Percentiles rank a stretch among this genome's conserved stretches.
These are phyloP conservation scores for Alosa alosa DNA, from an alignment of 2,113 vertebrate species.

Conservation along the genomic window DNA sequence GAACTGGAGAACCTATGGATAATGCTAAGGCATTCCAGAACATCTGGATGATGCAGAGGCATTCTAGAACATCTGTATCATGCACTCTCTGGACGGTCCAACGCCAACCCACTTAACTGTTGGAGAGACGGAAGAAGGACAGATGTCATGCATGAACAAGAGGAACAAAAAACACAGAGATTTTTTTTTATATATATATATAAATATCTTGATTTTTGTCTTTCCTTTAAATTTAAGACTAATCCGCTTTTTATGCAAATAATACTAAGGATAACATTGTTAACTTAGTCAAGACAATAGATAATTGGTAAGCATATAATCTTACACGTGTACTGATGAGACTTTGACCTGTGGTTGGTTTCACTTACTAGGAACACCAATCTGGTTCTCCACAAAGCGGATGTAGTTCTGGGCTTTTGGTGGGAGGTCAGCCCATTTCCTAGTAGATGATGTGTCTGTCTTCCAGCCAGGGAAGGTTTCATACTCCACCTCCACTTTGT, in stretches of 20 bases:
- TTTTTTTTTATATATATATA: not conserved
- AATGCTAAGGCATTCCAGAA: not conserved
- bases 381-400: slow-evolving; percentile 92
- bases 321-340: not conserved
- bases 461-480: slow-evolving; percentile 98
- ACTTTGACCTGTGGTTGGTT: not conserved
- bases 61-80: slow-evolving; percentile 94
- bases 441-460: slow-evolving; percentile 83
- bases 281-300: not conserved
- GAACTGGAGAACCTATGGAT: slow-evolving; percentile 1
- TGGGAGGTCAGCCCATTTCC: slow-evolving; percentile 94
- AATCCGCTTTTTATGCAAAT: not conserved
- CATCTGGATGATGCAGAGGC: not conserved
- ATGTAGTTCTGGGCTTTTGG: slow-evolving; percentile 93
- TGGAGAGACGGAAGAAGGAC: slow-evolving; percentile 41
- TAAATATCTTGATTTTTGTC: not conserved
- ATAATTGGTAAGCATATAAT: not conserved
- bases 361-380: slow-evolving; percentile 86
- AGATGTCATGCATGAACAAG: slow-evolving; percentile 1
- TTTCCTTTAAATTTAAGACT: not conserved
- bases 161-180: not conserved
- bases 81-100: slow-evolving; percentile 95
- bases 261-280: not conserved
- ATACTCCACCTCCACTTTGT: slow-evolving; percentile 95
- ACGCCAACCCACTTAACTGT: slow-evolving; percentile 98